phyloP scores from a whole-genome alignment of 23 tunicate genomes.

The Diplosoma virens region DNA sequence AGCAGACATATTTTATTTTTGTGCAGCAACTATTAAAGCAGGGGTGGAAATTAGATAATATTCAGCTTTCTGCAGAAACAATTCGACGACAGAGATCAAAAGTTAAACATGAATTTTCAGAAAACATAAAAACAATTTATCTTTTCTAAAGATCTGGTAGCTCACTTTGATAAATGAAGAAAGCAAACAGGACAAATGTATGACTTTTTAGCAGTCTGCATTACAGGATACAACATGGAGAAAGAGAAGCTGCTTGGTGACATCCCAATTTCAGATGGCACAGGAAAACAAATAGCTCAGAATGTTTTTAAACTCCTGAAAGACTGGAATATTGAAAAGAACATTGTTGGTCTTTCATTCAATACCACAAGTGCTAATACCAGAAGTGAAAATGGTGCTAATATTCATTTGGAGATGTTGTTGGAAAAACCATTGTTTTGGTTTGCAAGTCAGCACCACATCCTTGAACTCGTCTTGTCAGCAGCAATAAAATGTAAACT shows the following conservation, averaged over 20 bases:
- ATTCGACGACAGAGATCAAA: neutral
- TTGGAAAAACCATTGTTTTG: constrained; percentile 9
- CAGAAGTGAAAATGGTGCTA: neutral
- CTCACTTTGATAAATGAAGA: constrained; percentile 9
- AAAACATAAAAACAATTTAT: neutral
- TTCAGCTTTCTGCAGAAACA: constrained; percentile 15
- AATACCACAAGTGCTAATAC: constrained; percentile 10
- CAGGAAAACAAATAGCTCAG: neutral
- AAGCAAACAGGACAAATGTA: neutral
- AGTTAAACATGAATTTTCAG: neutral
- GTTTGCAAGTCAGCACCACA: constrained; percentile 5
- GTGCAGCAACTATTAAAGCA: constrained; percentile 18
- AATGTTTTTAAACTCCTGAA: constrained; percentile 2
- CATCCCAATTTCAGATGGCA: neutral
- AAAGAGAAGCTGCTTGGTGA: constrained; percentile 5
- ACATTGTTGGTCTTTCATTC: constrained; percentile 2
- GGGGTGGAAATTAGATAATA: neutral
- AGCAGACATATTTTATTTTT: neutral
- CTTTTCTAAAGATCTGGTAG: neutral
- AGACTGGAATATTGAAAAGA: neutral
- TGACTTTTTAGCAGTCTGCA: constrained; percentile 1
- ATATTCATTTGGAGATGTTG: neutral
- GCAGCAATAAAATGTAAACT: constrained; percentile 4
- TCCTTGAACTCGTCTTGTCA: neutral
- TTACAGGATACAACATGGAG: neutral